Conservation (phyloP, 2,797 vertebrate species). For the Cryptoprocta ferox region DNA sequence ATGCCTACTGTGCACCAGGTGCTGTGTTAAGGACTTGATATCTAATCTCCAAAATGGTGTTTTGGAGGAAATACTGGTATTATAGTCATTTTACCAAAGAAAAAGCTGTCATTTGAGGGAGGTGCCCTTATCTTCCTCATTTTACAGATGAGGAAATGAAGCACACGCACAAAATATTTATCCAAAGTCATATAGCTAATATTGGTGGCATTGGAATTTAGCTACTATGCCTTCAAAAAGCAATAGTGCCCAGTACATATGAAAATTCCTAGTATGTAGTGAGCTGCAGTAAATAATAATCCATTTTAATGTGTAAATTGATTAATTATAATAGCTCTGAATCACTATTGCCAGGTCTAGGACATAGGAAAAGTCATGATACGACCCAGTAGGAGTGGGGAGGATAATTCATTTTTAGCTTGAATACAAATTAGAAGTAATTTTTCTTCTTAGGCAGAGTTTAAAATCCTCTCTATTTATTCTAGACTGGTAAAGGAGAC, state of each 20-base stretch:
- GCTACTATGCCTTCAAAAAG: not conserved
- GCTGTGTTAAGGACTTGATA: not conserved
- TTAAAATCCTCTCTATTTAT: conserved; percentile 45
- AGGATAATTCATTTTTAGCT: not conserved
- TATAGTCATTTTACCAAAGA: conserved; percentile 29
- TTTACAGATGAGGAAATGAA: conserved; percentile 23
- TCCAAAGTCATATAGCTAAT: not conserved
- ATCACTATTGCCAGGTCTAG: not conserved
- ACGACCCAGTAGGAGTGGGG: not conserved
- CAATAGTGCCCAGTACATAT: not conserved
- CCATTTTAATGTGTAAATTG: not conserved
- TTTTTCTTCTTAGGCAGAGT: conserved; percentile 15
- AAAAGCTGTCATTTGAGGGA: not conserved
- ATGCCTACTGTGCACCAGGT: not conserved
- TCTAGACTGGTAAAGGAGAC: not conserved
- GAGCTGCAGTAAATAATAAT: not conserved
- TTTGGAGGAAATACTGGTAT: not conserved
- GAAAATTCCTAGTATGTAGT: not conserved
- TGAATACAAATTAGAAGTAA: not conserved
- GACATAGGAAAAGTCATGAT: not conserved
- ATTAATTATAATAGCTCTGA: not conserved
- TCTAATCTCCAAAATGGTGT: not conserved
- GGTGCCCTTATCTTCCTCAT: not conserved
- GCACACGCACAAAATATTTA: not conserved
- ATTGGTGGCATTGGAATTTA: not conserved